Percentiles rank a stretch among this genome's conserved stretches.
These are phyloP conservation scores for Neelides sp. DNA, from an alignment of 1,140 invertebrate species.

Conservation along the genomic window DNA sequence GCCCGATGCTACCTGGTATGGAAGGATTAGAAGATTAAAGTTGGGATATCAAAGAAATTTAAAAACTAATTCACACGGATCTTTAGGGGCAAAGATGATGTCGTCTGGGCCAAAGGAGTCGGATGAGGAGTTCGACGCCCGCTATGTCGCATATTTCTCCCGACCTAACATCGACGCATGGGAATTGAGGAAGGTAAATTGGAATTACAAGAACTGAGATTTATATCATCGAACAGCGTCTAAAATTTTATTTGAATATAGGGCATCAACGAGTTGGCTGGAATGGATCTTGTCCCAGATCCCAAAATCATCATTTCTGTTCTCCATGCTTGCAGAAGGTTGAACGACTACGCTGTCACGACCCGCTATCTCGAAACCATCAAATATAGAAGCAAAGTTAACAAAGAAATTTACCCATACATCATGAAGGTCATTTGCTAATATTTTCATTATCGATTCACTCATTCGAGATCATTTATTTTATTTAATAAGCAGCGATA, in stretches of 20 bases:
- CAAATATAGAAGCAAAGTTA: conserved; percentile 80
- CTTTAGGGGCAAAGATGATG: too few species aligned
- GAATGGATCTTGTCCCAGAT: conserved; percentile 88
- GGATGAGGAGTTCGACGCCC: conserved; percentile 57
- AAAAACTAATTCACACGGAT: too few species aligned
- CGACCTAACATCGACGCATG: conserved; percentile 85
- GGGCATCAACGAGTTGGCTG: conserved; percentile 50
- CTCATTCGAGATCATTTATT: neutral
- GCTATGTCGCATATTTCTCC: conserved; percentile 76
- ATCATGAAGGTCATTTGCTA: conserved; percentile 45
- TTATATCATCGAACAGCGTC: too few species aligned
- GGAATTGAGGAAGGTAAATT: conserved; percentile 67
- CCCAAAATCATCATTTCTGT: conserved; percentile 83
- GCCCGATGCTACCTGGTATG: too few species aligned
- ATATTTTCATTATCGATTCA: neutral
- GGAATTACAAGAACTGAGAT: too few species aligned
- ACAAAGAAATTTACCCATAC: conserved; percentile 77
- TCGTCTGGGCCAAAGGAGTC: conserved; percentile 35
- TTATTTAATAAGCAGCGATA: neutral
- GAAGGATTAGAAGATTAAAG: too few species aligned
- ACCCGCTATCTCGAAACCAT: conserved; percentile 83
- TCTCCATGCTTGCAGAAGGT: conserved; percentile 76
- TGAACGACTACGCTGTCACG: conserved; percentile 88
- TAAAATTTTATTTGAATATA: too few species aligned
- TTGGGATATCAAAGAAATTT: too few species aligned